These are phyloP conservation scores for Nipponia nippon DNA, from an alignment of 2,113 vertebrate species.

Conservation along the genomic window DNA sequence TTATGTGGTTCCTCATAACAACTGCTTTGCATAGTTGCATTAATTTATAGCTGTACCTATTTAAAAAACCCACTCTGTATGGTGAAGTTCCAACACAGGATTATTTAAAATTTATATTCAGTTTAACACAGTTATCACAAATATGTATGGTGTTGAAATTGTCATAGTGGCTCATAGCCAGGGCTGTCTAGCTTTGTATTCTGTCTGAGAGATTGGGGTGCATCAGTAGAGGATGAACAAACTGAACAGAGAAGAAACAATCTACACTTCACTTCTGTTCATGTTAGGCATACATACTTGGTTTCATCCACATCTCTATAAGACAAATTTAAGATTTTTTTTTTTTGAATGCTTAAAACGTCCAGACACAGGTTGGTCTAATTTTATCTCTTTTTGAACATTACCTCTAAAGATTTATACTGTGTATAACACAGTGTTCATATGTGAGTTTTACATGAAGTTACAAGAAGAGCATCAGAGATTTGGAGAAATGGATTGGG, in stretches of 20 bases:
- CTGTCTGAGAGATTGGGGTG: background rate
- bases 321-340: background rate
- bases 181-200: background rate
- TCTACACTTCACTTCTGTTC: background rate
- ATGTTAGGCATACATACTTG: background rate
- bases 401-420: background rate
- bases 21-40: background rate
- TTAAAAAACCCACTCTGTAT: background rate
- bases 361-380: background rate
- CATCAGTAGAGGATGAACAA: background rate
- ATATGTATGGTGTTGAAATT: background rate
- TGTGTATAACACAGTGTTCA: rapidly evolving
- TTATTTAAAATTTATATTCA: background rate
- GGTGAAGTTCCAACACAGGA: background rate
- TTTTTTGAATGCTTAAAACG: background rate
- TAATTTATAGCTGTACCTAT: background rate
- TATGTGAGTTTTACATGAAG: background rate
- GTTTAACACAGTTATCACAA: background rate
- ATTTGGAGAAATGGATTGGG: background rate
- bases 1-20: background rate
- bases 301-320: background rate
- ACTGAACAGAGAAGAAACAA: background rate
- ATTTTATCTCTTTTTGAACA: background rate
- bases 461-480: background rate
- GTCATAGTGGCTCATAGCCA: background rate